Base-by-base conservation (phyloP, 2,888 invertebrate species). In the Steinernema scapterisci region DNA sequence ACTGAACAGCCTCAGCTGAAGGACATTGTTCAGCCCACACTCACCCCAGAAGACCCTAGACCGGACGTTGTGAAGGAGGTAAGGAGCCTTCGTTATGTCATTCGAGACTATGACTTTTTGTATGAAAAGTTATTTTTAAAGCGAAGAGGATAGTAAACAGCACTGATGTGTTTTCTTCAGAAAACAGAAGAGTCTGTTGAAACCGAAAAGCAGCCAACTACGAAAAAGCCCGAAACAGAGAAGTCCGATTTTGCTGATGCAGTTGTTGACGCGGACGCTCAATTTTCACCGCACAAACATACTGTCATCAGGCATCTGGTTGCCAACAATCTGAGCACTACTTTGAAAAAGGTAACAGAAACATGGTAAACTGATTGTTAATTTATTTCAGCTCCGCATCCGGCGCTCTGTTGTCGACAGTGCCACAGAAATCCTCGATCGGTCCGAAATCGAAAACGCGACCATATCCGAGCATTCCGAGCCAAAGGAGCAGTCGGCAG, bases 91-190 rank as follows among this genome's bases (percentile, higher is more conserved):
- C 63, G 31, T 27, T 63, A 27, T 63, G 63, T 63, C 1, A 63
- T 63, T 31, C 23, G 63, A 25, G 63, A 63, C 31, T 63, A 63
- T 38, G 63, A 63, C 19, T 63, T 63, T 27, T 31, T 63, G 16
- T 63, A 63, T 63, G 63, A 63, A 31, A 63, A 63, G 27, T 52
- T 52, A 52, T 52, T 52, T 23, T 21, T 23, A 23, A 52, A 52
- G 23, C 11, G 2, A 9, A 23, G 2, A 52, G 11, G 52, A 11
- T 21, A 52, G 52, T 52, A 52, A 52, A 52, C 19, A 23, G 21
- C 2, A 21, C 52, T 38, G 5, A 38, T 6, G 9, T 38, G 38
- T 38, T 3, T 38, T 3, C 48, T 48, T 48, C 13, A 48, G 48
- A 13, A 16, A 5, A 48, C 48, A n/a, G 38, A 38, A 9, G 38